Conservation (phyloP, 1,140 invertebrate genomes). For the Drosophila repleta region DNA sequence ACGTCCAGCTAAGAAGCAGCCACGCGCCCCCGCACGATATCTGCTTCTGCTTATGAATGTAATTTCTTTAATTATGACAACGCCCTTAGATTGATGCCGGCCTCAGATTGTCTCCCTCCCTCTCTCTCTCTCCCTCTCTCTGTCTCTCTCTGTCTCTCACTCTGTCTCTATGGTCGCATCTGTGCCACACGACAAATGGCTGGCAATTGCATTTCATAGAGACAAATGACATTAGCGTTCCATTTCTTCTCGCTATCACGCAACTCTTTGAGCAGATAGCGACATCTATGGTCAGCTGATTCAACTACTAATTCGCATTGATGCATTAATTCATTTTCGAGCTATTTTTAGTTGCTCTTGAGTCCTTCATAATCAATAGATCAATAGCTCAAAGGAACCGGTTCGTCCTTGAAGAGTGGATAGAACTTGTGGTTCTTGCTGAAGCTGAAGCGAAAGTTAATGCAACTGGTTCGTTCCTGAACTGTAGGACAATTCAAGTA, state of each 20-base stretch:
- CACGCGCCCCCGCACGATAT: constrained; percentile 11
- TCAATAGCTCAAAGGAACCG: too few species aligned
- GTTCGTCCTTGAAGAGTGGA: too few species aligned
- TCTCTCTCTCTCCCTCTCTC: background rate
- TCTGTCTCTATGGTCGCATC: too few species aligned
- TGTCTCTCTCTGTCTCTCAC: too few species aligned
- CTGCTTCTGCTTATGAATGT: constrained; percentile 46
- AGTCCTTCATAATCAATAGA: too few species aligned
- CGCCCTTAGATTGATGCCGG: constrained; percentile 42
- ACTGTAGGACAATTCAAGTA: too few species aligned
- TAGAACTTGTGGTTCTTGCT: too few species aligned
- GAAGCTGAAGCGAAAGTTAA: too few species aligned
- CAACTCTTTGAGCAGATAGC: background rate
- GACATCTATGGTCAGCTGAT: background rate
- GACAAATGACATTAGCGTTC: constrained; percentile 16
- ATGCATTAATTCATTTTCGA: too few species aligned
- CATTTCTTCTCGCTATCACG: constrained; percentile 19
- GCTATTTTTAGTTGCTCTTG: too few species aligned
- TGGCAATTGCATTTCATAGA: constrained; percentile 24
- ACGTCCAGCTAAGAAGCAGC: constrained; percentile 1
- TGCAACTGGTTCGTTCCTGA: too few species aligned
- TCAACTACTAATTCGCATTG: background rate
- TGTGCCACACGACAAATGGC: background rate
- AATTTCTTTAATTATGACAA: constrained; percentile 53
- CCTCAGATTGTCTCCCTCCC: too few species aligned